Evolutionary conservation across 2,888 invertebrate genomes (phyloP), one percentile per base, ranked within the genome.

Genomic region (Lypha dubia): DNA sequence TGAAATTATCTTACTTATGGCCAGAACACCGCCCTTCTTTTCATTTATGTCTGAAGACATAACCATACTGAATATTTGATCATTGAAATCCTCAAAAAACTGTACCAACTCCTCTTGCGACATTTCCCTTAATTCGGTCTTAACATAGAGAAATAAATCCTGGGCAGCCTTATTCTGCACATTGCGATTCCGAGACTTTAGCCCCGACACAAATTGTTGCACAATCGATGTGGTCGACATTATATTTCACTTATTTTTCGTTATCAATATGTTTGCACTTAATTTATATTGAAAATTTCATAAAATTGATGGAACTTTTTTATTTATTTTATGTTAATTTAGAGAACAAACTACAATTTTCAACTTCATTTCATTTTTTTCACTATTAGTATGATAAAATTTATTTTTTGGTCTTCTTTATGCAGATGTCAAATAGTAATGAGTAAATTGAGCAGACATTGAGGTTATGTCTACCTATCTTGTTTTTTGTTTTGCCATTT

Each of bases 11-110:
- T 91, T 89, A 96, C 96, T 95, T 89, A 99, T 99, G 8, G 98
- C 98, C 76, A 98, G 93, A 86, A 98, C 98, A 74, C 98, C 98
- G 81, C 98, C 98, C 93, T 98, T 98, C 90, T 97, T 97, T 91
- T 98, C 98, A 92, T 97, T 97, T 44, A 96, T 95, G 91, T 99
- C 98, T 60, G 96, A 95, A 88, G 97, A 97, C 15, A 97, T 97
- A 3, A 98, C 97, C 98, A 99, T 98, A 91, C 98, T 97, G 91
- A 97, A 97, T 87, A 99, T 98, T 90, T 98, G 97, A 90, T 97
- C 97, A 91, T 98, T 98, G 90, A 98, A 98, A 87, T 97, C 97
- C 91, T 99, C 98, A 92, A 98, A 95, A 91, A 99, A 98, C 83
- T 95, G 94, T 28, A 96, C 96, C 86, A 98, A 94, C 90, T 98